These are phyloP conservation scores for Ariolimax columbianus DNA, from an alignment of 2,888 invertebrate genomes.

Conservation along the genomic window DNA sequence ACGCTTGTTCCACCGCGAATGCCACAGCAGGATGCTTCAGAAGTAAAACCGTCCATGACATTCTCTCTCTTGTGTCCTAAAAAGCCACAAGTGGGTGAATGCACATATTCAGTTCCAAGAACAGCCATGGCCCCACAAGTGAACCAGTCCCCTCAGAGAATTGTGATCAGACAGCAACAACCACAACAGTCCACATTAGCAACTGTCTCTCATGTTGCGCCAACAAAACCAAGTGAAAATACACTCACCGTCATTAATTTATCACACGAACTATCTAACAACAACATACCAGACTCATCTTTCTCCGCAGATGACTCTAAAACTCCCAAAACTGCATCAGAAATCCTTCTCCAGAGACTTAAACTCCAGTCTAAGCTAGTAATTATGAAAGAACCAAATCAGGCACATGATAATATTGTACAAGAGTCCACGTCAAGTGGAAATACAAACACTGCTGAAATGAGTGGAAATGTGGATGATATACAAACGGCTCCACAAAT, in stretches of 20 bases:
- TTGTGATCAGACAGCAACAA: conserved; percentile 19
- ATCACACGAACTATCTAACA: conserved; percentile 23
- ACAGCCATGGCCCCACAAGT: not conserved
- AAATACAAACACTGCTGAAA: not conserved
- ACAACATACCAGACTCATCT: not conserved
- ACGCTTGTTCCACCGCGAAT: conserved; percentile 20
- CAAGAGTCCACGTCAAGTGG: not conserved
- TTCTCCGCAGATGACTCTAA: not conserved
- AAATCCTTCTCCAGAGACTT: conserved; percentile 29
- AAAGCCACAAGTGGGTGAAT: not conserved
- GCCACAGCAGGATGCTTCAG: conserved; percentile 6
- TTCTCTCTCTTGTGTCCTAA: conserved; percentile 31
- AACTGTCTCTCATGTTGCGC: not conserved
- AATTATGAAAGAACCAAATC: not conserved
- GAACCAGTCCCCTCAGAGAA: not conserved
- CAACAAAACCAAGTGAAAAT: not conserved
- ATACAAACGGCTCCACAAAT: not conserved
- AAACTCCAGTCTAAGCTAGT: conserved; percentile 25
- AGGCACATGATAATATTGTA: not conserved
- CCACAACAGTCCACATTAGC: not conserved
- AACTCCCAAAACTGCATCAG: conserved; percentile 37
- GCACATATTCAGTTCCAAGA: not conserved
- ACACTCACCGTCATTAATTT: conserved; percentile 12
- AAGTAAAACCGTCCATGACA: not conserved
- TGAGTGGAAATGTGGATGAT: not conserved